Evolutionary conservation across 2,113 vertebrate genomes (phyloP).

Genomic region (Neopipo cinnamomea): DNA sequence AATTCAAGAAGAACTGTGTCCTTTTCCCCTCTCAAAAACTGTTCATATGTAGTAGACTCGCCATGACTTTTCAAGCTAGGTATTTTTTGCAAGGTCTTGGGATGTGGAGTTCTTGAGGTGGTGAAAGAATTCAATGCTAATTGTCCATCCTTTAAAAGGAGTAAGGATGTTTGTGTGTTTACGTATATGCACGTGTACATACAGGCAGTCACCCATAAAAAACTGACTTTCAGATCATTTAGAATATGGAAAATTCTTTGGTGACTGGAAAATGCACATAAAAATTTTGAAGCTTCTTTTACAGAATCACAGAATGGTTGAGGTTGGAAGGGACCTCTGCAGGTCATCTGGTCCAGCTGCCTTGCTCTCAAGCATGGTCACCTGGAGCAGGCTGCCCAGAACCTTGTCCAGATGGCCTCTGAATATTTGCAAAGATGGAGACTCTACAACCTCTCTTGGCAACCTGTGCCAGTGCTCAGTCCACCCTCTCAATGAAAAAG

Average conservation of each 20-base stretch:
- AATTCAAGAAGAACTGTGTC: not conserved
- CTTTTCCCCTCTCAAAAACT: slow-evolving; percentile 5
- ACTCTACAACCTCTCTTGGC: not conserved
- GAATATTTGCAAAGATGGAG: not conserved
- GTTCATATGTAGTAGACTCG: not conserved
- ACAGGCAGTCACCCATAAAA: not conserved
- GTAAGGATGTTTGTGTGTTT: not conserved
- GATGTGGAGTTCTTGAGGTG: not conserved
- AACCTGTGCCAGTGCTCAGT: not conserved
- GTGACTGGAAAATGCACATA: not conserved
- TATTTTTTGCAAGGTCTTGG: not conserved
- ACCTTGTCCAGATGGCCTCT: not conserved
- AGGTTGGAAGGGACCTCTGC: not conserved
- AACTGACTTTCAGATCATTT: not conserved
- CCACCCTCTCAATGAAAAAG: not conserved
- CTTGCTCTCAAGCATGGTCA: not conserved
- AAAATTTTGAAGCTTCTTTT: not conserved
- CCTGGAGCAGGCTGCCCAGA: not conserved
- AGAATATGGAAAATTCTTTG: not conserved
- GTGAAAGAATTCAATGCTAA: not conserved
- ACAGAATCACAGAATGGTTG: not conserved
- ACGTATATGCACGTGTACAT: not conserved
- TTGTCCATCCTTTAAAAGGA: not conserved
- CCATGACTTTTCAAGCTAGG: not conserved
- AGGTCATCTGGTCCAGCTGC: not conserved